Base-by-base conservation (phyloP, 2,888 invertebrate species). In the Petrolisthes cinctipes region DNA sequence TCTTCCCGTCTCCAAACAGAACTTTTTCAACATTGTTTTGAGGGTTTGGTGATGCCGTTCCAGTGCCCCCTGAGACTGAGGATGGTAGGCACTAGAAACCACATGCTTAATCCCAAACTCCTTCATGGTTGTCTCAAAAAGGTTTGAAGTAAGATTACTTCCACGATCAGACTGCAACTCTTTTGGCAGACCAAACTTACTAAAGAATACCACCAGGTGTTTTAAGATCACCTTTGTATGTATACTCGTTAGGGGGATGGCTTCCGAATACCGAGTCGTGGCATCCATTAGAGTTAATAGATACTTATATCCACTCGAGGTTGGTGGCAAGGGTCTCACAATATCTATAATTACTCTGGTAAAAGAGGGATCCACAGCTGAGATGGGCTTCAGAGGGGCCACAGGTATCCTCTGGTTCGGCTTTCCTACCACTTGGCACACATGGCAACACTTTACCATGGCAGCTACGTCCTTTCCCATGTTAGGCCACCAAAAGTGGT, bases 231-330 rank as follows among this genome's bases (percentile, higher is more conserved):
- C 75, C 54, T 84, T 84, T 2, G 84, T 54, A 56, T 37, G 23
- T 4, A 78, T 66, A 17, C n/a, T 57, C 3, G 53, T 37, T 0
- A 84, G 17, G 17, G 84, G 84, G 5, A 78, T 84, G 4, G 84
- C 84, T 56, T 78, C 79, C 11, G 78, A 79, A 20, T 84, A 84
- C 4, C 84, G 54, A 51, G 78, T 84, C 23, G 84, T 51, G 4
- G 20, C 4, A 78, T 84, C 84, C 53, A 84, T 84, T 0, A 84
- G 78, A n/a, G 79, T 84, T 1, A 84, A 20, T 3, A 78, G 4
- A 20, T 78, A 66, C 9, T 78, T 5, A 53, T 78, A 11, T n/a
- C 68, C 84, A 0, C 66, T 17, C 4, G 37, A 53, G 9, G 66
- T 51, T 9, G 14, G 57, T 9, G 84, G 84, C 51, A 84, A 61